These are phyloP conservation scores for Phalacrocorax carbo DNA, from an alignment of 2,113 vertebrate genomes.

Conservation along the genomic window DNA sequence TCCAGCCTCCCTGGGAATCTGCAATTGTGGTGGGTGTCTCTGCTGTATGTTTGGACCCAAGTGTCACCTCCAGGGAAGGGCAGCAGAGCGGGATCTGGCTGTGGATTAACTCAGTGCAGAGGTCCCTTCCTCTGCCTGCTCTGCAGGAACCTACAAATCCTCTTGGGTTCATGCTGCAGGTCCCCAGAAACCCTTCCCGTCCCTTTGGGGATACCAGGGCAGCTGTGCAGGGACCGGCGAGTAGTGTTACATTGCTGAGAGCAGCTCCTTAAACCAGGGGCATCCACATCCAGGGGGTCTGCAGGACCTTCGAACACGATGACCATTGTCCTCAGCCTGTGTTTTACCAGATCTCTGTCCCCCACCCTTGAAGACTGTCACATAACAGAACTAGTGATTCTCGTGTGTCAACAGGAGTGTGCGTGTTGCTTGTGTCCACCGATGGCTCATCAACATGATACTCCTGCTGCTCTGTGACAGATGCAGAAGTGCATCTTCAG, in stretches of 20 bases:
- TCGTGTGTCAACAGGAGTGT: neutral
- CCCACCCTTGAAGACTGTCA: neutral
- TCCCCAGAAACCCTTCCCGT: neutral
- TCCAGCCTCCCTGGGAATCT: neutral
- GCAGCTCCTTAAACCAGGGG: neutral
- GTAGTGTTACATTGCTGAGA: neutral
- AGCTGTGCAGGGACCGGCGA: neutral
- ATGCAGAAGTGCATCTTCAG: neutral
- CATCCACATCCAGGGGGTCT: neutral
- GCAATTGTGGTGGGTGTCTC: neutral
- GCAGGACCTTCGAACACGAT: neutral
- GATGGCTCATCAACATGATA: accelerated
- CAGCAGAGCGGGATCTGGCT: neutral
- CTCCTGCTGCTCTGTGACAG: neutral
- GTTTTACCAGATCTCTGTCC: neutral
- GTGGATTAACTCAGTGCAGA: neutral
- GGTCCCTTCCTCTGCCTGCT: neutral
- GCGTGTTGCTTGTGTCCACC: accelerated
- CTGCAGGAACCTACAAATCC: neutral
- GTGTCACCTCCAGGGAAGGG: neutral
- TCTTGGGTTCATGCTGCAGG: neutral
- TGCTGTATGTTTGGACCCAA: neutral
- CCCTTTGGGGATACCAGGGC: neutral
- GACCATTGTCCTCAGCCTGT: neutral
- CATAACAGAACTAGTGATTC: neutral